These are phyloP conservation scores for Rissa tridactyla DNA, from an alignment of 2,113 vertebrate genomes.

Conservation along the genomic window DNA sequence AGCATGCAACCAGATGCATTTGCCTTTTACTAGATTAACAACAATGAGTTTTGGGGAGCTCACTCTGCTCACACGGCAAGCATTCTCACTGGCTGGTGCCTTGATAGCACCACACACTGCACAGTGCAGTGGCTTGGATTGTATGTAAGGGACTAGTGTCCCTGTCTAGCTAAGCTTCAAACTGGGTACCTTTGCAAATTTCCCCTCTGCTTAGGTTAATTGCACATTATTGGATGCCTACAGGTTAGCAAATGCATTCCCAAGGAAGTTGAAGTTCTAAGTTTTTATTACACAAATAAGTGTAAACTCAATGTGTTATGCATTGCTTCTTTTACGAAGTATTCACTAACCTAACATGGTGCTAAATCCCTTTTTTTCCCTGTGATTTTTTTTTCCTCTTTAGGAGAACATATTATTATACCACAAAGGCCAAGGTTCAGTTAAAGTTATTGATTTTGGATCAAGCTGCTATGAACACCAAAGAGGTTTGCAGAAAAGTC, in stretches of 20 bases:
- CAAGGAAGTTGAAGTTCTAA: background rate
- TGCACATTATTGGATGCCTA: background rate
- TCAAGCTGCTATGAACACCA: constrained; percentile 95
- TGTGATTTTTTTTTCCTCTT: background rate
- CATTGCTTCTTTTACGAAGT: background rate
- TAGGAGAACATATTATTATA: constrained; percentile 93
- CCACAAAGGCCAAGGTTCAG: constrained; percentile 86
- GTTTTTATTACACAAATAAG: background rate
- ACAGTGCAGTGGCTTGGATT: no score
- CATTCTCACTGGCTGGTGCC: background rate
- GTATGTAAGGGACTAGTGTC: background rate
- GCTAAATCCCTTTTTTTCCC: background rate
- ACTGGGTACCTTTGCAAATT: background rate
- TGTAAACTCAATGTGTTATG: background rate
- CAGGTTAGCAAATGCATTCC: background rate
- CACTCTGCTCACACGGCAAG: background rate
- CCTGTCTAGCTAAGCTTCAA: background rate
- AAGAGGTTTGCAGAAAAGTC: constrained; percentile 80
- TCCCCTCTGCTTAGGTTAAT: background rate
- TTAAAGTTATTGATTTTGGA: constrained; percentile 97
- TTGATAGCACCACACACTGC: no score
- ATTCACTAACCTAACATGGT: background rate
- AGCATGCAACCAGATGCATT: background rate
- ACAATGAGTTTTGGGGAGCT: background rate
- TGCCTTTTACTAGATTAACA: background rate